Evolutionary conservation across 2,797 vertebrate genomes (phyloP).

Genomic region (Toxotes lorentzi): DNA sequence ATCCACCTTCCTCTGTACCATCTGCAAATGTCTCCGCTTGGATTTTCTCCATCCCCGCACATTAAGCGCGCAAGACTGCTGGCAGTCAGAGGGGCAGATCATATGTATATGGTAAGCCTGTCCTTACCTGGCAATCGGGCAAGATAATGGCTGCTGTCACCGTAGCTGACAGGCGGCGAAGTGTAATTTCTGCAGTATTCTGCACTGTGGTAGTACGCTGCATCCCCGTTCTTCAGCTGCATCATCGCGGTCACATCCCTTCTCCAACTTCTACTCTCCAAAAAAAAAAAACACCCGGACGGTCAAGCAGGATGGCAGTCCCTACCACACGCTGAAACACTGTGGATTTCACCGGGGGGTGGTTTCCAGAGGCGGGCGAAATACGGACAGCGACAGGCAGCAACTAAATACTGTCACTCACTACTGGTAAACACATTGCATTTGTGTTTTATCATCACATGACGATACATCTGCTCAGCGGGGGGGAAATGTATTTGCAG

Average conservation of each 20-base stretch:
- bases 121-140: constrained; percentile 84
- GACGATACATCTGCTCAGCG: rapidly evolving
- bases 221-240: constrained; percentile 84
- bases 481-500: not conserved
- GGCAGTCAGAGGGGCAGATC: constrained; percentile 13
- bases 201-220: constrained; percentile 81
- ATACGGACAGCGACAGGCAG: not conserved
- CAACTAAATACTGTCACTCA: rapidly evolving
- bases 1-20: constrained; percentile 43
- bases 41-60: constrained; percentile 56
- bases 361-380: not conserved
- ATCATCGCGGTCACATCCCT: constrained; percentile 84
- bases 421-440: rapidly evolving
- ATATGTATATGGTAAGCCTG: constrained; percentile 13
- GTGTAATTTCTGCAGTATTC: constrained; percentile 82
- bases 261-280: constrained; percentile 79
- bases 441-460: rapidly evolving
- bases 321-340: constrained; percentile 48
- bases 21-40: constrained; percentile 43
- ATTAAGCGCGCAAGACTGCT: constrained; percentile 41
- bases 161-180: constrained; percentile 77
- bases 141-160: constrained; percentile 83
- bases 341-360: constrained; percentile 38
- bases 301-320: constrained; percentile 65
- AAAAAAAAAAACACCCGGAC: constrained; percentile 49